Evolutionary conservation across 2,797 vertebrate genomes (phyloP).

Genomic region (Mormyrus proboscirostris): DNA sequence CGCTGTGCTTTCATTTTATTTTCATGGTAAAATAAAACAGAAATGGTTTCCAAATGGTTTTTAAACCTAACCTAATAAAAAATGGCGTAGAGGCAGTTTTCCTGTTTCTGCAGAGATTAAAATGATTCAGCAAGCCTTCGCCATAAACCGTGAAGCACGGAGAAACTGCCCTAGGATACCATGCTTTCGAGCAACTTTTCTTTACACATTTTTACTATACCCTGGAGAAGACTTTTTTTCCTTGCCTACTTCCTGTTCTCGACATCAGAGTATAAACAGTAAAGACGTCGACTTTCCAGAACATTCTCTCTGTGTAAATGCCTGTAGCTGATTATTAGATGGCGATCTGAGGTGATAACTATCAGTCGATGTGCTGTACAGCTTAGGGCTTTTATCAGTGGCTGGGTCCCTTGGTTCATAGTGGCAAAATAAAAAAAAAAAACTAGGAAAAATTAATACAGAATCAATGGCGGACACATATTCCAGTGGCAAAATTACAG

Average conservation of each 20-base stretch:
- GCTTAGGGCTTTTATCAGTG: not conserved
- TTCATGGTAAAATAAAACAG: not conserved
- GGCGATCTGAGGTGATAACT: not conserved
- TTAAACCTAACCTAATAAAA: constrained; percentile 1
- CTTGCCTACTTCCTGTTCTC: not conserved
- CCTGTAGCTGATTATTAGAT: not conserved
- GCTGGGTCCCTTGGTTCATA: not conserved
- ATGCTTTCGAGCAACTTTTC: not conserved
- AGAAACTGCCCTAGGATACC: not conserved
- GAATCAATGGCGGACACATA: not conserved
- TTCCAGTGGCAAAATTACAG: not conserved
- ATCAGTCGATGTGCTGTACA: not conserved
- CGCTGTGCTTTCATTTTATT: not conserved
- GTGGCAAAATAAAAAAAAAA: not conserved
- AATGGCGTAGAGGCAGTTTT: not conserved
- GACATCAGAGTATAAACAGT: not conserved
- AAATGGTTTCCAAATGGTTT: not conserved
- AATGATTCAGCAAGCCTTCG: not conserved
- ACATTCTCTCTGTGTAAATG: not conserved
- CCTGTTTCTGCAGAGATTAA: not conserved
- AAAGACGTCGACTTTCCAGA: not conserved
- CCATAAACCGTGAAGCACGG: not conserved
- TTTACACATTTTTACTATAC: not conserved
- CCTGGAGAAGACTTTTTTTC: not conserved
- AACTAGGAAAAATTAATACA: not conserved